Evolutionary conservation across 2,113 vertebrate genomes (phyloP).

Genomic region (Electrona antarctica): DNA sequence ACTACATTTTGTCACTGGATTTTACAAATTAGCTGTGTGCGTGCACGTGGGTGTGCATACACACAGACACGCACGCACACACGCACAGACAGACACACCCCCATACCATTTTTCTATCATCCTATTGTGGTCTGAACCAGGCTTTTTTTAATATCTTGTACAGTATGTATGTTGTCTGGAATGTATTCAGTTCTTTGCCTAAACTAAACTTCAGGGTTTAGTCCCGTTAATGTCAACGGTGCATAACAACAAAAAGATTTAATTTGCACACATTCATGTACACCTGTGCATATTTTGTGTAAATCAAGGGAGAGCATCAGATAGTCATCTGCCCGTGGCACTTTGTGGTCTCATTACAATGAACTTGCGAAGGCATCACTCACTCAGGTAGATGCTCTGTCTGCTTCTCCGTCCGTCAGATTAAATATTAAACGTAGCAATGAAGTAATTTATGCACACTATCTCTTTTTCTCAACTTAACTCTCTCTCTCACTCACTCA

Average conservation of each 20-base stretch:
- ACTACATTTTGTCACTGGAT: no score
- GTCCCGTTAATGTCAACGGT: background rate
- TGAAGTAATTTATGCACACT: background rate
- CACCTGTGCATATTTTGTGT: constrained; percentile 28
- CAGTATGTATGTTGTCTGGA: constrained; percentile 1
- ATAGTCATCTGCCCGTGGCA: constrained; percentile 27
- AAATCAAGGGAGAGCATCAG: constrained; percentile 5
- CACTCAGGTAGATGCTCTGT: background rate
- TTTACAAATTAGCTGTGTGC: no score
- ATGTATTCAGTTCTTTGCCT: constrained; percentile 15
- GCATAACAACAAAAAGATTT: background rate
- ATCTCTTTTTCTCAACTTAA: background rate
- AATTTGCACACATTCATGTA: constrained; percentile 1
- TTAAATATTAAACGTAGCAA: background rate
- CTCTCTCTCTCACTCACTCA: background rate
- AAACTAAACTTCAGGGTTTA: background rate
- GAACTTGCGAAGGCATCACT: background rate
- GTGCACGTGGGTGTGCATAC: no score
- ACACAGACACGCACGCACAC: background rate
- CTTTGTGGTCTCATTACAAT: constrained; percentile 2
- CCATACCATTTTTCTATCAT: background rate
- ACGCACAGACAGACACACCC: background rate
- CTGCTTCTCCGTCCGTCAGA: background rate
- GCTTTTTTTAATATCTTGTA: constrained; percentile 6
- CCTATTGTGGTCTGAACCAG: background rate